Evolutionary conservation across 2,888 invertebrate genomes (phyloP).

Genomic region (Trissoscelio sp.): DNA sequence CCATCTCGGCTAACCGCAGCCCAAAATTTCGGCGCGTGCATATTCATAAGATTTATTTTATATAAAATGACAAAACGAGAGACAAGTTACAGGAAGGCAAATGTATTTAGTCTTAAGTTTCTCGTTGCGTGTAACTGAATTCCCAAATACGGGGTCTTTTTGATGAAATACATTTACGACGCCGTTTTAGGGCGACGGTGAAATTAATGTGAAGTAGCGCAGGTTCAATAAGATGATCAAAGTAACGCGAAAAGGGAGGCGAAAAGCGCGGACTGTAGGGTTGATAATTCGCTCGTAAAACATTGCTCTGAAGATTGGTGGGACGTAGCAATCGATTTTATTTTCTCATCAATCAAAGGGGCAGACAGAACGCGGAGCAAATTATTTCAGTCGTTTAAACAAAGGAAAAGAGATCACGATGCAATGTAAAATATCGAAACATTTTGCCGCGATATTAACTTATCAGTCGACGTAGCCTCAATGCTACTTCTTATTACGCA

Average conservation of each 20-base stretch:
- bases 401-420: background rate
- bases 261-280: background rate
- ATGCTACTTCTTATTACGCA: conserved; percentile 11
- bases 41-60: conserved; percentile 77
- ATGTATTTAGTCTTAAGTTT: conserved; percentile 25
- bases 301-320: background rate
- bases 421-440: background rate
- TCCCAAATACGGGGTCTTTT: conserved; percentile 2
- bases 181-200: conserved; percentile 2
- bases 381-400: background rate
- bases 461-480: background rate
- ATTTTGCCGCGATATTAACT: conserved; percentile 18
- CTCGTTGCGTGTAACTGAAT: background rate
- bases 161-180: conserved; percentile 14
- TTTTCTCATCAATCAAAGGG: conserved; percentile 8
- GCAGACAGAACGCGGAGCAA: background rate
- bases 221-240: background rate
- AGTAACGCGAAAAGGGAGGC: conserved; percentile 6
- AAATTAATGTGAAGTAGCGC: conserved; percentile 18
- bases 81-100: conserved; percentile 51
- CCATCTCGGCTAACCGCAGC: conserved; percentile 38
- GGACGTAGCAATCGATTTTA: background rate
- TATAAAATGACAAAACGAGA: conserved; percentile 51
- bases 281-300: background rate
- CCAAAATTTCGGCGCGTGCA: conserved; percentile 70